These are phyloP conservation scores for Machimus rusticus DNA, from an alignment of 2,888 invertebrate genomes.

Conservation along the genomic window DNA sequence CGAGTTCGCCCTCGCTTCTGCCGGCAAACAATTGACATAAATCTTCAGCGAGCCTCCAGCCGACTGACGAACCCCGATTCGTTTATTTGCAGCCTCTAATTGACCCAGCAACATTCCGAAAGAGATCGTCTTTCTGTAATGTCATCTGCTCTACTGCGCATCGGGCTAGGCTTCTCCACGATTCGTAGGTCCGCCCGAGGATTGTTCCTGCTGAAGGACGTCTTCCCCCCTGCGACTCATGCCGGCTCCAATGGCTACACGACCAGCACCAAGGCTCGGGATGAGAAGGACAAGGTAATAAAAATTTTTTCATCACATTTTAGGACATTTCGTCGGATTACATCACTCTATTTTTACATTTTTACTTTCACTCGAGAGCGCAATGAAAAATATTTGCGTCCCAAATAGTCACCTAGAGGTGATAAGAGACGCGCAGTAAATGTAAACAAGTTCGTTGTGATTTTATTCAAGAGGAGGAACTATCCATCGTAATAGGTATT, in stretches of 20 bases:
- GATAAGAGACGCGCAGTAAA: not conserved
- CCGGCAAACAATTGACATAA: not conserved
- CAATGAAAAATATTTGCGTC: not conserved
- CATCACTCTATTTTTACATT: not conserved
- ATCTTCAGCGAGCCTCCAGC: not conserved
- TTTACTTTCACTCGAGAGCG: not conserved
- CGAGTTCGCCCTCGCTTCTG: not conserved
- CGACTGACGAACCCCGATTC: not conserved
- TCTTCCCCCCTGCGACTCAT: not conserved
- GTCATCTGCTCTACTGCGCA: slow-evolving; percentile 45
- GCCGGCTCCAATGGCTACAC: slow-evolving; percentile 4
- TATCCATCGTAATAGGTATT: not conserved
- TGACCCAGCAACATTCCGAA: not conserved
- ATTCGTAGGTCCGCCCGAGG: not conserved
- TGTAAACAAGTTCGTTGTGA: not conserved
- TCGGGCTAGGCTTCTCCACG: slow-evolving; percentile 18
- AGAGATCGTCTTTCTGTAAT: slow-evolving; percentile 26
- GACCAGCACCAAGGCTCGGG: slow-evolving; percentile 42
- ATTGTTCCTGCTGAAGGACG: slow-evolving; percentile 3
- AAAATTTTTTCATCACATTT: not conserved
- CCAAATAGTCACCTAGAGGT: not conserved
- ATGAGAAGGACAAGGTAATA: slow-evolving; percentile 35
- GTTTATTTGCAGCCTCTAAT: not conserved
- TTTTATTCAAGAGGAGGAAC: not conserved
- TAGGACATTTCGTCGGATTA: not conserved